A percentile compares a stretch with the other conserved stretches of the same genome.
These are phyloP conservation scores for Bombyx mandarina DNA, from an alignment of 1,140 invertebrate genomes.

Conservation along the genomic window DNA sequence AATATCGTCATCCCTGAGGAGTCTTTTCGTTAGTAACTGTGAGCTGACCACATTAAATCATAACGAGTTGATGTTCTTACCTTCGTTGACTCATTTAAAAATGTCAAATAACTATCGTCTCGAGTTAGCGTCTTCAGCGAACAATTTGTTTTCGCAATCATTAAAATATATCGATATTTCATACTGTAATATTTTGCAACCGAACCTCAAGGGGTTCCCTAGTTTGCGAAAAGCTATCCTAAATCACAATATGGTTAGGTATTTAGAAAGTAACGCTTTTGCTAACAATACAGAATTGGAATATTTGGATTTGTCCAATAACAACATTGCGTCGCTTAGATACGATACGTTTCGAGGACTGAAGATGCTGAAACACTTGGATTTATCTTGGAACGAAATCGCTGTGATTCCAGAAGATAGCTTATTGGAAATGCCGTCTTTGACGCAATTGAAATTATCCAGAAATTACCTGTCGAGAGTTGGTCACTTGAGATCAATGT, in stretches of 20 bases:
- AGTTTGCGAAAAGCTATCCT: slow-evolving; percentile 71
- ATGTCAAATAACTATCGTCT: slow-evolving; percentile 72
- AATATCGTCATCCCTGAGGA: slow-evolving; percentile 66
- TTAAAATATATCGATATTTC: slow-evolving; percentile 75
- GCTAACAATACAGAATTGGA: slow-evolving; percentile 73
- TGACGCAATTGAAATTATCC: slow-evolving; percentile 74
- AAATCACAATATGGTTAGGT: slow-evolving; percentile 73
- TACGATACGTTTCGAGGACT: slow-evolving; percentile 71
- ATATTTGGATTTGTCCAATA: slow-evolving; percentile 76
- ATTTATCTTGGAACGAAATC: slow-evolving; percentile 79
- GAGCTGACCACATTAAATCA: slow-evolving; percentile 61
- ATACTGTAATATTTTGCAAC: slow-evolving; percentile 75
- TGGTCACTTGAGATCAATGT: slow-evolving; percentile 70
- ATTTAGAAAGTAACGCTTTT: slow-evolving; percentile 72
- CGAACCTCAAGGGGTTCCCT: slow-evolving; percentile 74
- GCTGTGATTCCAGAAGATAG: slow-evolving; percentile 67
- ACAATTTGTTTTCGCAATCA: slow-evolving; percentile 64
- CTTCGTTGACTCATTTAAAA: slow-evolving; percentile 63
- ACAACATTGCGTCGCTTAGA: slow-evolving; percentile 72
- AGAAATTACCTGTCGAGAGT: slow-evolving; percentile 76
- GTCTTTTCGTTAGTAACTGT: slow-evolving; percentile 72
- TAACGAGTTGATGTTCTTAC: slow-evolving; percentile 64
- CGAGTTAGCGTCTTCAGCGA: slow-evolving; percentile 42
- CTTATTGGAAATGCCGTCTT: slow-evolving; percentile 68
- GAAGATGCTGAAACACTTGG: slow-evolving; percentile 71